Evolutionary conservation across 2,888 invertebrate genomes (phyloP), one percentile per base, ranked within the genome.

Genomic region (Allophyes oxyacanthae): DNA sequence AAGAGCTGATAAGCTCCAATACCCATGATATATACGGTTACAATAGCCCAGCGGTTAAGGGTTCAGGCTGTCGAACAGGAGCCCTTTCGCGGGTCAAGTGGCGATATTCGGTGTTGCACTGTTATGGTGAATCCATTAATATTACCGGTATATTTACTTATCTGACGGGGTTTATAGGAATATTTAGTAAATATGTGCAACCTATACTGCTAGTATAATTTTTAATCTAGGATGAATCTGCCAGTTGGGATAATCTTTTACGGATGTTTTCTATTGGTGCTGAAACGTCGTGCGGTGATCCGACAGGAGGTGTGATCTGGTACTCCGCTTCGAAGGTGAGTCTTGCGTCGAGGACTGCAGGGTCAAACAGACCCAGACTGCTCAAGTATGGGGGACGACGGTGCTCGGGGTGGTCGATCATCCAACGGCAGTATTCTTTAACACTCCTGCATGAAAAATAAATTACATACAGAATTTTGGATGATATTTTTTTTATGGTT

Each of bases 381-480:
- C 77, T 86, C 33, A 95, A 84, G 78, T 94, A 95, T 2, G 92
- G 91, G 0, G 95, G 95, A 2, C 94, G 89, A 13, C 89, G 86
- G 55, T 94, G 82, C 53, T 95, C 93, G 0, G 95, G 95, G 75
- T 95, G 94, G 1, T 94, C 90, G 32, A 94, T 91, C 85, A 95
- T 91, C 92, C 95, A 95, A 51, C 94, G 92, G 63, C 94, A 94
- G 69, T 95, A 95, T 51, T 94, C 95, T 72, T 93, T 93, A 0
- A 95, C 95, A 46, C 95, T 95, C 73, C 95, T 95, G 83, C 26
- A 25, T 20, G 20, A 20, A 20, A 3, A n/a, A 10, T 15, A n/a
- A 4, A 36, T 14, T 2, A 28, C 8, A 28, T 6, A 8, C 8
- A 28, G 28, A 8, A 28, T 4, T 3, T 2, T 20, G 20, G 20